Percentiles rank a stretch among this genome's conserved stretches.
Conservation (phyloP, 2,113 vertebrate species). For the Catharus fuscescens region DNA sequence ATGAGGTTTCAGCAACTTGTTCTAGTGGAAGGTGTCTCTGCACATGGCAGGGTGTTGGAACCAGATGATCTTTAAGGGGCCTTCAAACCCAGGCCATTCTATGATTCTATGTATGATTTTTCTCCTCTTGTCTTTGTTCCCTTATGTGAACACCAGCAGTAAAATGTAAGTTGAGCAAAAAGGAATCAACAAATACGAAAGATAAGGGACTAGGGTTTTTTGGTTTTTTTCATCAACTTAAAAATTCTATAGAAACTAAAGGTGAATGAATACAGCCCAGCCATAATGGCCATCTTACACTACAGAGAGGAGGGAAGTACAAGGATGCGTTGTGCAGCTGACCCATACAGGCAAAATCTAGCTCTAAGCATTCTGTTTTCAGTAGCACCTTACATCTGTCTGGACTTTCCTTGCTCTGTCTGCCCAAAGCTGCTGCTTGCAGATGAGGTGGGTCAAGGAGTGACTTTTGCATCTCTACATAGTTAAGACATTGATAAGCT, state of each 20-base stretch:
- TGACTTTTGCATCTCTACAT: not conserved
- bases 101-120: not conserved
- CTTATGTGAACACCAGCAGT: not conserved
- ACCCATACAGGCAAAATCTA: not conserved
- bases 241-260: not conserved
- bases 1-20: not conserved
- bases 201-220: not conserved
- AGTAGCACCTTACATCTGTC: not conserved
- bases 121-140: not conserved
- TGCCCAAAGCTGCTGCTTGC: not conserved
- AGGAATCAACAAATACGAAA: not conserved
- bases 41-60: not conserved
- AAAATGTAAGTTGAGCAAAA: not conserved
- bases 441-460: not conserved
- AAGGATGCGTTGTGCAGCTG: not conserved
- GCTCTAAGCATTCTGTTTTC: not conserved
- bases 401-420: not conserved
- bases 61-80: not conserved
- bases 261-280: not conserved
- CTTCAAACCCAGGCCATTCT: not conserved
- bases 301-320: not conserved
- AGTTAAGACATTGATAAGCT: fast-evolving
- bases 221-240: not conserved
- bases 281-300: not conserved
- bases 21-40: not conserved